Evolutionary conservation across 2,113 vertebrate species (phyloP).

Genomic region (Antigone vipio): DNA sequence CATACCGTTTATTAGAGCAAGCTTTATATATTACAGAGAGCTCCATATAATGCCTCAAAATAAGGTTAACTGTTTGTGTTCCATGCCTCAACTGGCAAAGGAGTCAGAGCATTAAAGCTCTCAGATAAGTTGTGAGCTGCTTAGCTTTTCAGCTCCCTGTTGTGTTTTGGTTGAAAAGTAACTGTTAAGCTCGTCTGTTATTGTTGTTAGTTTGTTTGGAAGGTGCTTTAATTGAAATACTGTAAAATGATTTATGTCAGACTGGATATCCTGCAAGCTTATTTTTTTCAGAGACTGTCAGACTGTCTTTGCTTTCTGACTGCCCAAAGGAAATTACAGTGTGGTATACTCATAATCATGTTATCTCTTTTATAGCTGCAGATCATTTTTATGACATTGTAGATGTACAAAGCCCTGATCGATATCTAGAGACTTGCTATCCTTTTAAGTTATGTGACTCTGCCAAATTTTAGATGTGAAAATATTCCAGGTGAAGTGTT

Average conservation of each 20-base stretch:
- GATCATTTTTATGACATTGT: conserved; percentile 49
- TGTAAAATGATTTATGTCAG: background rate
- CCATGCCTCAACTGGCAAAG: background rate
- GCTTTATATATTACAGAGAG: background rate
- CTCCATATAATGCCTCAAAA: conserved; percentile 10
- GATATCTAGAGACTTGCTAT: conserved; percentile 14
- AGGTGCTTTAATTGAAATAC: background rate
- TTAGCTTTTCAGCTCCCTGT: conserved; percentile 28
- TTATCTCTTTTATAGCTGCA: conserved; percentile 56
- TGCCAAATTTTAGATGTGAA: conserved; percentile 43
- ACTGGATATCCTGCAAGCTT: background rate
- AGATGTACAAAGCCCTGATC: conserved; percentile 33
- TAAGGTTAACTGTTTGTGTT: conserved; percentile 38
- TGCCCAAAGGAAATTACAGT: conserved; percentile 32
- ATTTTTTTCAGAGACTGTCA: background rate
- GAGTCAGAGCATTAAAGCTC: background rate
- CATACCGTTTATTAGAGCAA: conserved; percentile 29
- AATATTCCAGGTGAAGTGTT: conserved; percentile 48
- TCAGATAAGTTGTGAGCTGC: background rate
- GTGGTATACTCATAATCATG: background rate
- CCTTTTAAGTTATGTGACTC: conserved; percentile 38
- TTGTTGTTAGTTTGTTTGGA: background rate
- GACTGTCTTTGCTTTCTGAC: background rate
- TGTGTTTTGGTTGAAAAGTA: background rate
- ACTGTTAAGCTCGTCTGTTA: background rate